phyloP scores from a whole-genome alignment of 2,113 vertebrate species.

The Penelope pileata region DNA sequence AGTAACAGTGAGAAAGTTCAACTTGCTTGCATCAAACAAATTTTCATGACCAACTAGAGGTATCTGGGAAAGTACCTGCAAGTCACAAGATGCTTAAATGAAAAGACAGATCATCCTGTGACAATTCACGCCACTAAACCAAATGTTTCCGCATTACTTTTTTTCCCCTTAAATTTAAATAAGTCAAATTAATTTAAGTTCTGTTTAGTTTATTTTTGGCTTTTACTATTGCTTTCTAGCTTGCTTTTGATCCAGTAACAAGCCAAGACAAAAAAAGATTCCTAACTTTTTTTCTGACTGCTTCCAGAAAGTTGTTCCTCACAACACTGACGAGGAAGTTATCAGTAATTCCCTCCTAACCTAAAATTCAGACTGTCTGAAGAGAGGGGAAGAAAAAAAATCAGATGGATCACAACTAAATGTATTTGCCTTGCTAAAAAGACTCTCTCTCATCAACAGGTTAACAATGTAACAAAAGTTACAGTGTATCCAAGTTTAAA shows the following conservation, averaged over 20 bases:
- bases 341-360: not conserved
- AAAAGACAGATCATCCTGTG: not conserved
- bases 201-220: not conserved
- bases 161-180: too few species aligned
- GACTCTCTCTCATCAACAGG: not conserved
- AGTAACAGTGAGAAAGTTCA: not conserved
- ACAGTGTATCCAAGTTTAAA: not conserved
- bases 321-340: not conserved
- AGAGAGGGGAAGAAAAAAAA: accelerated
- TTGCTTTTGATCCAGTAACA: not conserved
- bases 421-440: not conserved
- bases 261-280: not conserved
- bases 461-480: not conserved
- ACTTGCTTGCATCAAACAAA: not conserved
- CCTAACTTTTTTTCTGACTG: not conserved
- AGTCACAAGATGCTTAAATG: not conserved
- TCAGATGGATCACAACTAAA: not conserved
- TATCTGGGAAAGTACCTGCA: not conserved
- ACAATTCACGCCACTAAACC: not conserved
- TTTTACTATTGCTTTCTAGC: not conserved
- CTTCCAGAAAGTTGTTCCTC: not conserved
- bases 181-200: too few species aligned
- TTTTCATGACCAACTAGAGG: not conserved
- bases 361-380: not conserved
- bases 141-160: not conserved